Evolutionary conservation across 2,113 vertebrate genomes (phyloP).

Genomic region (Entelurus aequoreus): DNA sequence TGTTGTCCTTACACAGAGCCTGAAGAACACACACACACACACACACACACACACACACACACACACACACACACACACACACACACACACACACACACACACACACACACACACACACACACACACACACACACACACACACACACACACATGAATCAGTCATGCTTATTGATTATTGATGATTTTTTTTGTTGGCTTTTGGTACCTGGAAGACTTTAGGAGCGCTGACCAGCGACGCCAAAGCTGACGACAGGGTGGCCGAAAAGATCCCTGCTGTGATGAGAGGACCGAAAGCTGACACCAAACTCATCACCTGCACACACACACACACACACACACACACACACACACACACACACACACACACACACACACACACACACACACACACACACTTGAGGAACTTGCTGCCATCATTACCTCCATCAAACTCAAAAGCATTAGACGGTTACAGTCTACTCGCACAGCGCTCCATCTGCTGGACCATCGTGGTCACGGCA

Average conservation of each 20-base stretch:
- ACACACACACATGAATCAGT: no score
- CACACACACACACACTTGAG: slow-evolving; percentile 4
- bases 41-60: not conserved
- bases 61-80: no score
- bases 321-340: slow-evolving; percentile 22
- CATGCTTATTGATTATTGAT: not conserved
- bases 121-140: not conserved
- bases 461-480: no score
- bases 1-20: slow-evolving; percentile 96
- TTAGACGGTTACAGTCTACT: no score
- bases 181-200: not conserved
- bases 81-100: not conserved
- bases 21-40: slow-evolving; percentile 34
- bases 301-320: slow-evolving; percentile 90
- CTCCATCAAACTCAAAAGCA: not conserved
- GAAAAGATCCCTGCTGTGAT: slow-evolving; percentile 96
- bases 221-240: slow-evolving; percentile 94
- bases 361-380: slow-evolving; percentile 13
- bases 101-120: not conserved
- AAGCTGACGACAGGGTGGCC: slow-evolving; percentile 90
- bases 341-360: slow-evolving; percentile 23
- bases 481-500: no score
- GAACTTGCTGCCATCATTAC: no score
- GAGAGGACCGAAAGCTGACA: slow-evolving; percentile 88
- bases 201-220: slow-evolving; percentile 95